Evolutionary conservation across 2,888 invertebrate genomes (phyloP), one percentile per base, ranked within the genome.

Genomic region (Dysmachus trigonus): DNA sequence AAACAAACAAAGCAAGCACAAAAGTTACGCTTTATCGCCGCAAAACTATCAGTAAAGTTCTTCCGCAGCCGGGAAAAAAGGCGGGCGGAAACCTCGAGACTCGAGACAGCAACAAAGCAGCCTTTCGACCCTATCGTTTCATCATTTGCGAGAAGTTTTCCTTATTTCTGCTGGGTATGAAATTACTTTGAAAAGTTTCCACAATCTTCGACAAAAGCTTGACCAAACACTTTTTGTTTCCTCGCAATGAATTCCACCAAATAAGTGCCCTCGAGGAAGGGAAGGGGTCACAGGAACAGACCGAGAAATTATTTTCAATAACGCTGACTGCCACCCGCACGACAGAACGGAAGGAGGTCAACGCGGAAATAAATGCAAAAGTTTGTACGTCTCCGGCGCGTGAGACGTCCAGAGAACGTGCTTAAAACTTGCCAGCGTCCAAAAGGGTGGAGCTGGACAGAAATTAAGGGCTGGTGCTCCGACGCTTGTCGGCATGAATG

Each of bases 241-340:
- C 33, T 51, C 30, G 30, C 53, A 79, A 38, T 79, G 51, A 79
- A 79, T 51, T 79, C 22, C 79, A 13, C 31, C n/a, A 79, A 79
- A 79, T 51, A 38, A 79, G 47, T 38, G 51, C 72, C 13, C 31
- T 18, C 15, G 18, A n/a, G 53, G 31, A 53, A 13, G 18, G 3
- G 22, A 33, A 31, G n/a, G 81, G 22, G 18, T 18, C 4, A 35
- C 41, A 3, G 62, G 33, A 38, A 22, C 33, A 41, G 33, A 41
- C 62, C 76, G 22, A 53, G 79, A 81, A 81, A 81, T 81, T 62
- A 81, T 81, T 81, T 81, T 81, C 81, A 81, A 81, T 81, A 81
- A 81, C 33, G 35, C 33, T n/a, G 53, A 53, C 81, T 79, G 47
- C 10, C 18, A 1, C 4, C n/a, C 15, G 38, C 33, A 74, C 33